Evolutionary conservation across 2,888 invertebrate genomes (phyloP), one percentile per base, ranked within the genome.

Genomic region (Parnassius mnemosyne): DNA sequence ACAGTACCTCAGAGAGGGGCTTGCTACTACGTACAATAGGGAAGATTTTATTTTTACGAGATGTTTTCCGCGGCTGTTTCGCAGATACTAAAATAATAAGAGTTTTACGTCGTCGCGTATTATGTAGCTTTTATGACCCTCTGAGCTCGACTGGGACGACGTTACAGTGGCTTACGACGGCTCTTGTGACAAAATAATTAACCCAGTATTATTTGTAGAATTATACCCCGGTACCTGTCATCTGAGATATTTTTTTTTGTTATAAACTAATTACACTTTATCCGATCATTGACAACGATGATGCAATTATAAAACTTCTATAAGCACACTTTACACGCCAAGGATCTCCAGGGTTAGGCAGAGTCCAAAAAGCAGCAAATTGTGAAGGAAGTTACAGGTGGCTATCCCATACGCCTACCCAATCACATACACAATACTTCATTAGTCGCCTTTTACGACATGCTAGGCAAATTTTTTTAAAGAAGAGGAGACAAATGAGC

Each of bases 41-140:
- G 87, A 87, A 85, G 86, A 85, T 89, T 89, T 89, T 87, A 89
- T 84, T 88, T 90, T 89, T 87, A 89, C 84, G 88, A 87, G 81
- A 86, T 89, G 88, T 88, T 87, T 87, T 84, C 83, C 79, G 79
- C 84, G 81, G 84, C 85, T 82, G 83, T 87, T 89, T 89, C 85
- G 80, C 88, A 88, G 89, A 89, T 89, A 89, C 88, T 89, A 88
- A 89, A 89, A 90, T 90, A 90, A 89, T 90, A 89, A 89, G 87
- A 88, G 81, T 88, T 89, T 88, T 87, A 88, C 81, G 88, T 87
- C 81, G 79, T 84, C 87, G 81, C 87, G 84, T 86, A 89, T 89
- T 88, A 89, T 85, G 86, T 87, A 81, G 85, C 86, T 87, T 91
- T 90, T 89, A 88, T 87, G 81, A 78, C 72, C 84, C 77, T 77